Conservation (phyloP, 2,113 vertebrate genomes). For the Vicugna pacos region DNA sequence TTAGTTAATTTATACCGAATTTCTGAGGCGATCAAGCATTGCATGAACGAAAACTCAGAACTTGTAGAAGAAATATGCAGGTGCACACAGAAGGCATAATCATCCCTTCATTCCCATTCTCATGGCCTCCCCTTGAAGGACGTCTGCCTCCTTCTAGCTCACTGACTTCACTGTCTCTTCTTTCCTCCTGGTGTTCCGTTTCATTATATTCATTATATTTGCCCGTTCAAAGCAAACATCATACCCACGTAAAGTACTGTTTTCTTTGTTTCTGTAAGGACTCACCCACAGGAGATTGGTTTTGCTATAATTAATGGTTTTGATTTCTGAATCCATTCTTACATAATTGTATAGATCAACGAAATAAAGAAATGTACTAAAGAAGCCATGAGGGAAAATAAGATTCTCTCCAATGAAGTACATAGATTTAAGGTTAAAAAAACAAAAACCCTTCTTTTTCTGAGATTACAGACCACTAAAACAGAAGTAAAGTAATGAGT, state of each 20-base stretch:
- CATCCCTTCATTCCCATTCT: neutral
- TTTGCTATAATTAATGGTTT: neutral
- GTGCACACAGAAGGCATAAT: constrained; percentile 90
- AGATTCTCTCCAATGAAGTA: neutral
- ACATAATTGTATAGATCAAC: constrained; percentile 85
- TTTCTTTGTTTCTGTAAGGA: neutral
- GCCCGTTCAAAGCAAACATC: neutral
- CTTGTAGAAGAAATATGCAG: constrained; percentile 88
- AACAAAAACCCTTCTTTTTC: too few relatives aligned
- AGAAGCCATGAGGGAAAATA: constrained; percentile 89
- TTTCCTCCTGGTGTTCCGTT: too few relatives aligned
- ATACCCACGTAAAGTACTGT: neutral
- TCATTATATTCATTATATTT: neutral
- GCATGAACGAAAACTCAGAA: constrained; percentile 86
- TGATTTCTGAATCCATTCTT: neutral
- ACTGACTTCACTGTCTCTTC: too few relatives aligned
- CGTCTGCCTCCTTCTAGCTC: too few relatives aligned
- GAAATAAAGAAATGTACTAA: constrained; percentile 78
- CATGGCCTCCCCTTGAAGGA: too few relatives aligned
- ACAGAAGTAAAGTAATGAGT: too few relatives aligned
- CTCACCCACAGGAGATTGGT: neutral
- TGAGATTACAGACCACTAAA: too few relatives aligned
- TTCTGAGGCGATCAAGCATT: constrained; percentile 88
- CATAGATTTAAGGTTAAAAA: neutral
- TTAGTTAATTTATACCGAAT: constrained; percentile 77